Base-by-base conservation (phyloP, 2,797 vertebrate genomes). In the Sciaenops ocellatus region DNA sequence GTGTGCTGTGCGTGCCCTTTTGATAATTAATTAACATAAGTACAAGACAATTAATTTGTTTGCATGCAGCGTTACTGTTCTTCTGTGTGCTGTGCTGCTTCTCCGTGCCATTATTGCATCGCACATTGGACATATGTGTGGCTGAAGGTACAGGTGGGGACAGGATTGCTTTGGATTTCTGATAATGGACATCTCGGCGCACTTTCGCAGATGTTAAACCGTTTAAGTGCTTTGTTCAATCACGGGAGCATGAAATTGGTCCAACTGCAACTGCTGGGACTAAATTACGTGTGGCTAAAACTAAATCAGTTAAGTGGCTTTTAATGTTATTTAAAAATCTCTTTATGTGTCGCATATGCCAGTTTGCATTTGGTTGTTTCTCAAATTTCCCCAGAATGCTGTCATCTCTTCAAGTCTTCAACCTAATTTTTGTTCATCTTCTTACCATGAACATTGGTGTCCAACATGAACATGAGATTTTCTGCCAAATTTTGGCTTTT, bases 231-330 rank as follows among this genome's bases (percentile, higher is more conserved):
- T 91, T 90, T 89, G 90, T 92, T 91, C 81, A 80, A 86, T 89
- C 89, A 90, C 52, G 72, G 90, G 77, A 92, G 86, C 88, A 91
- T 94, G 90, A 94, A 93, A 93, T 93, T 92, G 82, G 83, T 83
- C 86, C 75, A 84, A 87, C 87, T 89, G 88, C 89, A 88, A 90
- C 79, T 92, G 87, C 86, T 85, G 69, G 69, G 82, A 83, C 84
- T 89, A 90, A 88, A 94, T 90, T 90, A 81, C 48, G 34, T 82
- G 85, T 89, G 83, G 84, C 82, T 85, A 78, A 91, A 92, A 92
- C 69, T 85, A 80, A 87, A 92, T 84, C 50, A 78, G 78, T 73
- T 85, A 75, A 80, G 64, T 82, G 81, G 56, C 52, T 87, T 92
- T 90, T 87, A 91, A 90, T 91, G 69, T 84, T 78, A 78, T 62